Evolutionary conservation across 1,140 invertebrate species (phyloP), one percentile per base, ranked within the genome.

Genomic region (Ephestia elutella): DNA sequence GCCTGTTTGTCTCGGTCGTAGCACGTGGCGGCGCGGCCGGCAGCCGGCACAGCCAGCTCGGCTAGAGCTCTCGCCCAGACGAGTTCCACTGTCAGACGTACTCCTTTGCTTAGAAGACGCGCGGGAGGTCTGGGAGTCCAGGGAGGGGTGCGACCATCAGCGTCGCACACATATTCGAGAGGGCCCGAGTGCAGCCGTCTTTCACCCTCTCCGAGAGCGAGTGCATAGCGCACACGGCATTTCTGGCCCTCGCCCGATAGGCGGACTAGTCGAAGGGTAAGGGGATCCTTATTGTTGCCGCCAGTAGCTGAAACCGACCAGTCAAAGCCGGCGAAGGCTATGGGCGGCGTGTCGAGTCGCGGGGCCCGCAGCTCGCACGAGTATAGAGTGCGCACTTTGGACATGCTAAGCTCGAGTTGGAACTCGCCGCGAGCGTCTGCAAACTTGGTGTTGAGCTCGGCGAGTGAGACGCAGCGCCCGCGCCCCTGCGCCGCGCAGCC

Each of bases 371-470:
- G 89, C 66, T 95, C 94, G 57, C 92, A 92, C 64, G 95, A 93
- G 83, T 93, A 96, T 3, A 95, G 87, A 2, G 95, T 95, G 56
- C 93, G 87, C 20, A 96, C 91, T 66, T 95, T 94, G 15, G 94
- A 91, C 89, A 96, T 93, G 25, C 92, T 93, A 54, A 96, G 84
- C 74, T 96, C 95, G 48, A 96, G 89, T 66, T 96, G 92, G 73
- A 96, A 96, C 78, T 96, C 95, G 1, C 95, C 95, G 66, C 95
- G 95, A 9, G 94, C 92, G 73, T 96, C 95, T 18, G 95, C 93
- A 80, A 96, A 97, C 73, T 95, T 90, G 0, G 90, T 90, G 77
- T 93, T 92, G 51, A 97, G 90, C 70, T 96, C 95, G 1, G 91
- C 91, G 17, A 96, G 92, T 2, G 93, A 92, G 65, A 96, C 94